phyloP scores from a whole-genome alignment of 1,140 invertebrate genomes.

The Apis cerana region DNA sequence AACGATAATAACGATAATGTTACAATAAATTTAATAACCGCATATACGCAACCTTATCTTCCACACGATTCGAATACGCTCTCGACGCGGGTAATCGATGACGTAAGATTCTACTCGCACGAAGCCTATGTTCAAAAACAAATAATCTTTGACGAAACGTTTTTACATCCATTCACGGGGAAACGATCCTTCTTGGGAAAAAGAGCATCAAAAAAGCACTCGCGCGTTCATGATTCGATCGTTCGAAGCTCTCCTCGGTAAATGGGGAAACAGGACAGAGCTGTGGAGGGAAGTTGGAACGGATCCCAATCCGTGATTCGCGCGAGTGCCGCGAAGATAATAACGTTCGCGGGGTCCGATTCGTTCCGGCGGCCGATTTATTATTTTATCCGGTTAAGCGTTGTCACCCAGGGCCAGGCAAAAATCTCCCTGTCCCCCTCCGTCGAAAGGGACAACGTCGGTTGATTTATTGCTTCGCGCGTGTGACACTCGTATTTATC shows the following conservation, averaged over 20 bases:
- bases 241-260: background rate
- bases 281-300: background rate
- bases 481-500: slow-evolving; percentile 50
- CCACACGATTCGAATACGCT: too few species aligned
- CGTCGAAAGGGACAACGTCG: slow-evolving; percentile 42
- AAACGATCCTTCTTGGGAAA: too few species aligned
- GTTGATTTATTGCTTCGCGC: slow-evolving; percentile 47
- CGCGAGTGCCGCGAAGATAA: slow-evolving; percentile 3
- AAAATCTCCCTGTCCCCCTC: slow-evolving; percentile 34
- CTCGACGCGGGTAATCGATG: too few species aligned
- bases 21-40: too few species aligned
- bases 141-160: too few species aligned
- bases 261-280: too few species aligned
- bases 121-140: too few species aligned
- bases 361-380: slow-evolving; percentile 27
- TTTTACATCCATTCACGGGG: too few species aligned
- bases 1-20: too few species aligned
- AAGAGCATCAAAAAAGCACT: too few species aligned
- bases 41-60: too few species aligned
- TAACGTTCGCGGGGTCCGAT: slow-evolving; percentile 21
- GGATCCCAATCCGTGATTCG: background rate
- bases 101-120: too few species aligned
- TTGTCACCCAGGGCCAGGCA: slow-evolving; percentile 31
- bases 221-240: background rate
- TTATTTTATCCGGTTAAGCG: slow-evolving; percentile 36